Evolutionary conservation across 1,140 invertebrate species (phyloP), one percentile per base, ranked within the genome.

Genomic region (Drosophila obscura): DNA sequence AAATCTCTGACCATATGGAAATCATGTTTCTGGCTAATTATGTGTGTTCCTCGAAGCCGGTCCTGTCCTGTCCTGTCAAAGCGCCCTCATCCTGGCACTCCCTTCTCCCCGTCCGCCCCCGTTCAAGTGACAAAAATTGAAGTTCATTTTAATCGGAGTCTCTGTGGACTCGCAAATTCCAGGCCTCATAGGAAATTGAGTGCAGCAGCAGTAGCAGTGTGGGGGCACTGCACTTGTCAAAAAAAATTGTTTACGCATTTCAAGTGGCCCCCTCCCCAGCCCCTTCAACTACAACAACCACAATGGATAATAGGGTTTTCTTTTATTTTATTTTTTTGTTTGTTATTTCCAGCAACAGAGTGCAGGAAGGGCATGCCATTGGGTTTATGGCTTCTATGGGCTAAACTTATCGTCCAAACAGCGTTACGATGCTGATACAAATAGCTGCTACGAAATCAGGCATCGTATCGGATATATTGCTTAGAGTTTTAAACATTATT

Each of bases 181-280:
- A 45, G 8, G 8, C 3, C 13, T 7, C 50, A 31, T 22, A 19
- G 19, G 11, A 9, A 5, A 43, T n/a, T 22, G 52, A 5, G 11
- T 28, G 43, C 24, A 19, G 2, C 1, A 48, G 19, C 16, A 0
- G n/a, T n/a, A 48, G 19, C 16, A 0, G n/a, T n/a, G 35, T 5
- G 39, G 7, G 13, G 51, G 11, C 26, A 39, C 53, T 62, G 31
- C 24, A 57, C 72, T 77, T 82, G 65, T 51, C 61, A 75, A 79
- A 52, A 77, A 73, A 80, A 82, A 83, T 82, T 83, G 57, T 61
- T 75, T 48, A 83, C 69, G 80, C 80, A 75, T 82, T 79, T 78
- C 63, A 68, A 76, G 66, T 73, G 63, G 19, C 19, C 19, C 19
- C 19, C 2, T 0, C 19, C 19, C 19, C 19, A 1, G 19, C 59